Conservation (phyloP, 2,113 vertebrate species). For the Pseudorasbora parva region DNA sequence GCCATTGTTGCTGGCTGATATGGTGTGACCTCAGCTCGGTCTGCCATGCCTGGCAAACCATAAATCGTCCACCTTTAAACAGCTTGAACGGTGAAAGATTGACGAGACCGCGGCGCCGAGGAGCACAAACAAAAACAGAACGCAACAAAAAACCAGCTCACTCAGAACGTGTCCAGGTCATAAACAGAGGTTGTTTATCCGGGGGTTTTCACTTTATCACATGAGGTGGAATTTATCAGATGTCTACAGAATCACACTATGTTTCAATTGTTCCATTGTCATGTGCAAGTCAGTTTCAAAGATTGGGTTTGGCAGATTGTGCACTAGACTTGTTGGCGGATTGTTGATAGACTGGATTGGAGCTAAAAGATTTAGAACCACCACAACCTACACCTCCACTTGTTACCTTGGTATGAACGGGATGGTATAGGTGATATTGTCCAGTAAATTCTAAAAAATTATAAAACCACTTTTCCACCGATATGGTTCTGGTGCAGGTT, state of each 20-base stretch:
- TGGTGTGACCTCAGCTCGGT: slow-evolving; percentile 81
- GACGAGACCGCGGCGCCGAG: slow-evolving; percentile 66
- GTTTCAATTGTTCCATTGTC: slow-evolving; percentile 28
- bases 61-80: slow-evolving; percentile 77
- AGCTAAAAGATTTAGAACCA: background rate
- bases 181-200: slow-evolving; percentile 33
- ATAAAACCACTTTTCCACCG: too few species aligned
- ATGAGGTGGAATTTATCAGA: slow-evolving; percentile 43
- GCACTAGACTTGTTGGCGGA: background rate
- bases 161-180: background rate
- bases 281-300: background rate
- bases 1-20: slow-evolving; percentile 77
- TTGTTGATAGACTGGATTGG: slow-evolving; percentile 8
- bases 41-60: slow-evolving; percentile 65
- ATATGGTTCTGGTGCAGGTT: too few species aligned
- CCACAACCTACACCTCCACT: background rate
- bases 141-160: slow-evolving; percentile 3
- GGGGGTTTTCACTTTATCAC: slow-evolving; percentile 42
- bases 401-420: background rate
- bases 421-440: background rate
- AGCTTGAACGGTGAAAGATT: slow-evolving; percentile 72
- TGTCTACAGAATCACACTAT: slow-evolving; percentile 29
- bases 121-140: slow-evolving; percentile 52
- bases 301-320: slow-evolving; percentile 35
- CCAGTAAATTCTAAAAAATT: background rate